phyloP scores from a whole-genome alignment of 1,140 invertebrate genomes.

The Ylistrum balloti region DNA sequence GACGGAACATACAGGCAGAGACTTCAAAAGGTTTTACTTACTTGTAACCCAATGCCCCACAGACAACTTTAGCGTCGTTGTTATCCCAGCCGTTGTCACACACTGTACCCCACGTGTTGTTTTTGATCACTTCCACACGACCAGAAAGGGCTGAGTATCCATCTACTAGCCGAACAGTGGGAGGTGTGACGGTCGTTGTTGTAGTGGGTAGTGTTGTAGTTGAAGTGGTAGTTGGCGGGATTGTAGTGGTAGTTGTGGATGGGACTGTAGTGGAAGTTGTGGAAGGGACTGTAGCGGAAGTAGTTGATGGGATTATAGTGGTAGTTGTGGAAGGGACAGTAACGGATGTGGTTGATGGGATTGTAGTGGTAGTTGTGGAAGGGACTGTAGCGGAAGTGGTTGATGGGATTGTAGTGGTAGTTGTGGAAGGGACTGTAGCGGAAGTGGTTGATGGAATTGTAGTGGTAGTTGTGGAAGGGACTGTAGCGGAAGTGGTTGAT shows the following conservation, averaged over 20 bases:
- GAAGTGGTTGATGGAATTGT: not conserved
- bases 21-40: too few species aligned
- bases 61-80: constrained; percentile 87
- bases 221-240: not conserved
- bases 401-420: not conserved
- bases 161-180: constrained; percentile 83
- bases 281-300: not conserved
- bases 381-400: not conserved
- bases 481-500: not conserved
- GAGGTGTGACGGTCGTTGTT: not conserved
- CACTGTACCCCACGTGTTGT: constrained; percentile 88
- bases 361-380: not conserved
- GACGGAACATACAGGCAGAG: too few species aligned
- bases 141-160: constrained; percentile 85
- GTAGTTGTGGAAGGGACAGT: not conserved
- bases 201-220: not conserved
- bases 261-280: not conserved
- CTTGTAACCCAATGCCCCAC: constrained; percentile 86
- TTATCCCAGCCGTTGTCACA: constrained; percentile 90
- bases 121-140: constrained; percentile 88
- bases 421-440: not conserved
- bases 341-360: not conserved
- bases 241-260: not conserved
- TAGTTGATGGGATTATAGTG: not conserved
- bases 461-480: not conserved